Percentiles rank a stretch among this genome's conserved stretches.
These are phyloP conservation scores for Quiscalus mexicanus DNA, from an alignment of 2,113 vertebrate species.

Conservation along the genomic window DNA sequence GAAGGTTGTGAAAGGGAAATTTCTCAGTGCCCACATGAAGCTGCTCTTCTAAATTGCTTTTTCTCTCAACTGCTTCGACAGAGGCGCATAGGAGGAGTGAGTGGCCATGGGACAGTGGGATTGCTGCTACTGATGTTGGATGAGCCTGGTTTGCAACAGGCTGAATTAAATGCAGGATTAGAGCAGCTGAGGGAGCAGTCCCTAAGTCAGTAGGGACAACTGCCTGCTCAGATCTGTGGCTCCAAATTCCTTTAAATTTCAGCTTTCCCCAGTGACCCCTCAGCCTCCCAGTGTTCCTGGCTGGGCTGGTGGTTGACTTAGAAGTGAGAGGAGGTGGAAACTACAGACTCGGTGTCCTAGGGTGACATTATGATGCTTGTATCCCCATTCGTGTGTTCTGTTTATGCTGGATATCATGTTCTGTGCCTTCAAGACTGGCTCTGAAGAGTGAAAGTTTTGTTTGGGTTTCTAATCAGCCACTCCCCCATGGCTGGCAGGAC, in stretches of 20 bases:
- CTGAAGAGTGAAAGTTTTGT: too few species aligned
- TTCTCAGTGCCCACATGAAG: background rate
- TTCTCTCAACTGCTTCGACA: background rate
- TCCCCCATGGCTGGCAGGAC: too few species aligned
- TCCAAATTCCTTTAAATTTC: background rate
- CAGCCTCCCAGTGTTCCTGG: background rate
- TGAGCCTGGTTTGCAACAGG: background rate
- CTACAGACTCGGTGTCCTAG: background rate
- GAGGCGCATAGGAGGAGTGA: fast-evolving
- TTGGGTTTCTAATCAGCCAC: too few species aligned
- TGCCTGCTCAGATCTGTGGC: background rate
- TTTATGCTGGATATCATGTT: too few species aligned
- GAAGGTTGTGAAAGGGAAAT: background rate
- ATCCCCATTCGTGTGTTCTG: too few species aligned
- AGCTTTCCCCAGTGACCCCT: background rate
- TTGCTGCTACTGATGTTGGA: background rate
- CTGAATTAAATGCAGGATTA: background rate
- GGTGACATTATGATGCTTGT: too few species aligned
- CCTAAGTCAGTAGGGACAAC: background rate
- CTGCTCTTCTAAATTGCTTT: background rate
- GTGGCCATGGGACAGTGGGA: background rate
- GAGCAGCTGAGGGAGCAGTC: background rate
- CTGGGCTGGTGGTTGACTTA: background rate
- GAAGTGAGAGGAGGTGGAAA: background rate
- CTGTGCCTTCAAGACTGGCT: too few species aligned